Conservation (phyloP, 1,140 invertebrate species). For the Plectrocnemia conspersa region DNA sequence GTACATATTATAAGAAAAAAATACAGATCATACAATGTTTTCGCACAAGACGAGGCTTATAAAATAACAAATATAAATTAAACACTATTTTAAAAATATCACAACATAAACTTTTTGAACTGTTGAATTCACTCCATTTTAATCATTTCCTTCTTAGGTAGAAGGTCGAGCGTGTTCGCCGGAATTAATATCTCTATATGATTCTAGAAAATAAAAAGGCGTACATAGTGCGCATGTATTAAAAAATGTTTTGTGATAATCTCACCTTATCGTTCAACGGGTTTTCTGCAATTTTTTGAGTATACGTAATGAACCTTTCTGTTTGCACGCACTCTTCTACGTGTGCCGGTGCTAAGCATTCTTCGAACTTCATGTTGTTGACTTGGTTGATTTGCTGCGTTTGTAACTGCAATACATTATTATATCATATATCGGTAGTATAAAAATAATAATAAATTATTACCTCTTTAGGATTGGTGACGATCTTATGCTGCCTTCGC, state of each 20-base stretch:
- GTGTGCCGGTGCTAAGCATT: neutral
- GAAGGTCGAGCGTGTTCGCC: no score
- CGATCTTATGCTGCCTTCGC: constrained; percentile 36
- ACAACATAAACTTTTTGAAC: no score
- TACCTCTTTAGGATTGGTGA: constrained; percentile 28
- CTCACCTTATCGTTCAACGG: neutral
- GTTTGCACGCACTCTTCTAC: neutral
- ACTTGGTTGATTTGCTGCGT: constrained; percentile 26
- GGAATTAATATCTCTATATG: no score
- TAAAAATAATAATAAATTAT: neutral
- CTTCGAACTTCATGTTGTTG: constrained; percentile 18
- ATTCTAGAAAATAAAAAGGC: neutral
- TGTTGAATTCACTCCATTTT: no score
- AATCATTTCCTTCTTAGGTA: no score
- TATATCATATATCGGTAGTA: neutral
- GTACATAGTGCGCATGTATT: neutral
- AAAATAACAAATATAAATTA: no score
- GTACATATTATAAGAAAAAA: no score
- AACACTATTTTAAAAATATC: no score
- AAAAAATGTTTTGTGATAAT: neutral
- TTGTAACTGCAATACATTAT: constrained; percentile 19
- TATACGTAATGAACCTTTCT: neutral
- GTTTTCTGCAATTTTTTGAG: neutral
- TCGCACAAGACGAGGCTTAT: no score
- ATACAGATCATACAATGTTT: no score